These are phyloP conservation scores for Catocala sponsa DNA, from an alignment of 2,888 invertebrate genomes.

Conservation along the genomic window DNA sequence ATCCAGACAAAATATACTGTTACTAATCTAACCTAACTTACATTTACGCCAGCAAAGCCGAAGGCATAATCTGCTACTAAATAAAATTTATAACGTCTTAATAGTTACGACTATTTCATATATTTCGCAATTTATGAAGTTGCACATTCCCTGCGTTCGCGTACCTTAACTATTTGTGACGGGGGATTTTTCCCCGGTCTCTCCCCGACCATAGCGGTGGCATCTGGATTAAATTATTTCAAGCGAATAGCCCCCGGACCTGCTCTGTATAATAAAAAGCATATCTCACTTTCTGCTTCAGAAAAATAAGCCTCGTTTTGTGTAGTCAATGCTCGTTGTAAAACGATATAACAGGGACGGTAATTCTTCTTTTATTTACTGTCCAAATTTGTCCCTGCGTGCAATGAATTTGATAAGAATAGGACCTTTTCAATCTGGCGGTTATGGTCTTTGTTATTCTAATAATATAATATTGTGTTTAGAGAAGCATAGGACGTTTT, in stretches of 20 bases:
- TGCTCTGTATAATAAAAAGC: constrained; percentile 48
- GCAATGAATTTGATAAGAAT: constrained; percentile 10
- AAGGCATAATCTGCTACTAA: no score
- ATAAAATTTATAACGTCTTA: no score
- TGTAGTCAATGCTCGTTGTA: constrained; percentile 13
- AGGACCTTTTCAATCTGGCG: background rate
- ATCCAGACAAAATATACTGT: no score
- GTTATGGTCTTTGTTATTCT: background rate
- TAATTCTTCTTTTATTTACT: constrained; percentile 9
- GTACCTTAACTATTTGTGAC: constrained; percentile 14
- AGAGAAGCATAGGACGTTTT: no score
- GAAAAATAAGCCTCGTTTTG: constrained; percentile 38
- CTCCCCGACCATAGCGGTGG: constrained; percentile 18
- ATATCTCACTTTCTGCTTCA: constrained; percentile 48
- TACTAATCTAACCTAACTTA: no score
- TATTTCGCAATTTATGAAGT: no score
- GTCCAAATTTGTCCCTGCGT: background rate
- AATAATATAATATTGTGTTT: background rate
- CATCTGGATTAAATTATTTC: constrained; percentile 56
- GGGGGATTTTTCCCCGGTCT: constrained; percentile 25
- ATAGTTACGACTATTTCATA: no score
- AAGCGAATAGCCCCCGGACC: constrained; percentile 31
- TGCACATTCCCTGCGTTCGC: background rate
- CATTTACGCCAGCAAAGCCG: no score
- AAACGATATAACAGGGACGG: constrained; percentile 4